Base-by-base conservation (phyloP, 2,888 invertebrate species). In the Sialis lutaria region DNA sequence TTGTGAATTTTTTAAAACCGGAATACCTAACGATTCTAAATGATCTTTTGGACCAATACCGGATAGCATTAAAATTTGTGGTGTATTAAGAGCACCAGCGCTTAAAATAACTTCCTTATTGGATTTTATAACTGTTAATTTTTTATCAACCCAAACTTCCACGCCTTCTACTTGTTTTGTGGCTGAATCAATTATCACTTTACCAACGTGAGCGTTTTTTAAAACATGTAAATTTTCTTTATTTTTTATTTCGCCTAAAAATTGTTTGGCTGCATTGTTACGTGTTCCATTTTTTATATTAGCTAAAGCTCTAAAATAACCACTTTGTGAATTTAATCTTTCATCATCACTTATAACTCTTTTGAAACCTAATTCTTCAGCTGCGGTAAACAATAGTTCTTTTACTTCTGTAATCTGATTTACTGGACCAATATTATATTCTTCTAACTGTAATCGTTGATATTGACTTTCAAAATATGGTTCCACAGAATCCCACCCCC, bases 1-100 rank as follows among this genome's bases (percentile, higher is more conserved):
- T 52, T 66, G 64, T 22, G 71, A 55, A 56, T 73, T 64, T 35
- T 50, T 60, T 3, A 72, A 51, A 0, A 66, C 58, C 0, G 65
- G 56, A 46, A 74, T 70, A 0, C 64, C 61, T 49, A 69, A 53
- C 35, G 65, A 57, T 5, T 62, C 54, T 52, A 80, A 64, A 48
- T 71, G 65, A 1, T 70, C 58, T 44, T 58, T 60, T 0, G 74
- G 75, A 0, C 76, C 76, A 7, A 81, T 67, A 1, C 82, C 82
- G 1, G 79, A 80, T n/a, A 82, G 60, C 74, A 82, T 73, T 39
- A 84, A 62, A 5, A 84, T 55, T 56, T 83, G 79, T 0, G 82
- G 78, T 2, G 75, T 72, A 53, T 74, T 78, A 44, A 83, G 67
- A 2, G 77, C 68, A 5, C 83, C 83, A 1, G 74, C 77, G 7